phyloP scores from a whole-genome alignment of 2,113 vertebrate genomes.

The Dromaius novaehollandiae region DNA sequence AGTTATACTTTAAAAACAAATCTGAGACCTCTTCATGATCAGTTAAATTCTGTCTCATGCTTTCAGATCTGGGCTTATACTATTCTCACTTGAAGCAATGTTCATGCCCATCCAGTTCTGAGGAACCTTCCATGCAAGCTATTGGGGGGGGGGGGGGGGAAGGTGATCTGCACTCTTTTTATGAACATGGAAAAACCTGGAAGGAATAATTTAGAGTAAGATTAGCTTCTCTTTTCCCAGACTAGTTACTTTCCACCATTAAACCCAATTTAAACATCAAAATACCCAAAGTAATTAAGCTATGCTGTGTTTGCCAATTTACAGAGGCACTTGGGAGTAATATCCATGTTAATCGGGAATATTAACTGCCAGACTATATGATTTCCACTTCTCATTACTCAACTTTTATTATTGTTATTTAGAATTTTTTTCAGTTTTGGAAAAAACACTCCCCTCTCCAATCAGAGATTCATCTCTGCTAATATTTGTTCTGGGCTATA shows the following conservation, averaged over 20 bases:
- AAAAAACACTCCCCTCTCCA: background rate
- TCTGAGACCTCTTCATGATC: background rate
- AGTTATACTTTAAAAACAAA: background rate
- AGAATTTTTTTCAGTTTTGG: background rate
- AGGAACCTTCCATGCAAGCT: background rate
- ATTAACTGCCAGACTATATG: background rate
- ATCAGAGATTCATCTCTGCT: background rate
- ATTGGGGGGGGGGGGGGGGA: accelerated
- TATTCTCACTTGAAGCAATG: background rate
- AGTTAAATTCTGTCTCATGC: background rate
- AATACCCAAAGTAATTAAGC: slow-evolving; percentile 19
- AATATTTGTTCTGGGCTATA: background rate
- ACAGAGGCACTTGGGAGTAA: background rate
- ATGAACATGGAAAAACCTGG: background rate
- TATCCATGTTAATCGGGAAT: background rate
- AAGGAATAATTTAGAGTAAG: background rate
- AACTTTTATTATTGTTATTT: background rate
- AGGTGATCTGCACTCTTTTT: background rate
- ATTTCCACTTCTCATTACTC: slow-evolving; percentile 1
- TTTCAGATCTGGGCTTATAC: background rate
- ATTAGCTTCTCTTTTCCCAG: background rate
- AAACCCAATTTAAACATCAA: slow-evolving; percentile 1
- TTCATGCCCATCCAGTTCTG: background rate
- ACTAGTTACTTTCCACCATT: background rate
- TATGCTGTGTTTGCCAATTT: background rate